A percentile compares a stretch with the other conserved stretches of the same genome.
Evolutionary conservation across 2,888 invertebrate genomes (phyloP).

Genomic region (Drosophila mulleri): DNA sequence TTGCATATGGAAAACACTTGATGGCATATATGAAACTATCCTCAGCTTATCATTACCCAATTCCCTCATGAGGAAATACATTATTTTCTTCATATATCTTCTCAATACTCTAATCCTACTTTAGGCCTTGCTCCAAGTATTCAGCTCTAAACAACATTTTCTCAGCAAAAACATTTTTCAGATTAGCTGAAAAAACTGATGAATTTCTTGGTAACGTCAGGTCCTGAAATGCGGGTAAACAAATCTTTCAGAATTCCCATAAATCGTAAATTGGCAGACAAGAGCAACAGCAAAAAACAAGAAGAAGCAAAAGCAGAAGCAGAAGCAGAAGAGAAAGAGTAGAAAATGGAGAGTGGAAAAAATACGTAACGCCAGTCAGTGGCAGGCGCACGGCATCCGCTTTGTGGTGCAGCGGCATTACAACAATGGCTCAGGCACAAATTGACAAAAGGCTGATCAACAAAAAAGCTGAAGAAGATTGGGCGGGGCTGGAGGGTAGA

Average conservation of each 20-base stretch:
- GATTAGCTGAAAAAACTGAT: slow-evolving; percentile 1
- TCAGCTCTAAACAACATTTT: neutral
- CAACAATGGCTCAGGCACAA: slow-evolving; percentile 37
- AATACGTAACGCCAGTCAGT: slow-evolving; percentile 16
- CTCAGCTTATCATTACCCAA: too few species aligned
- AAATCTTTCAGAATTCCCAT: slow-evolving; percentile 34
- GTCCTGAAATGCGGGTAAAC: slow-evolving; percentile 2
- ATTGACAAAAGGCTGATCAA: slow-evolving; percentile 36
- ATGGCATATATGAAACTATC: too few species aligned
- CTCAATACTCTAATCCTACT: too few species aligned
- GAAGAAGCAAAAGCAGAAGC: too few species aligned
- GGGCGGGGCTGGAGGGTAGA: neutral
- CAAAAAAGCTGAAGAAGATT: neutral
- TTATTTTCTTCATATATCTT: too few species aligned
- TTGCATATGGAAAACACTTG: too few species aligned
- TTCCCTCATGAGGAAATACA: too few species aligned
- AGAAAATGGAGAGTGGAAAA: neutral
- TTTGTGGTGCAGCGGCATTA: slow-evolving; percentile 27
- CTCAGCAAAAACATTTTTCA: neutral
- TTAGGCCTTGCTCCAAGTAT: neutral
- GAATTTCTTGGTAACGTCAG: slow-evolving; percentile 2
- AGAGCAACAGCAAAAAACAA: too few species aligned
- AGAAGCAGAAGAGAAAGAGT: neutral
- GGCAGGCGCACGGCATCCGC: slow-evolving; percentile 27
- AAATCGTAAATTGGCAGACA: slow-evolving; percentile 16